Conservation (phyloP, 2,888 invertebrate genomes). For the Hydraecia micacea region DNA sequence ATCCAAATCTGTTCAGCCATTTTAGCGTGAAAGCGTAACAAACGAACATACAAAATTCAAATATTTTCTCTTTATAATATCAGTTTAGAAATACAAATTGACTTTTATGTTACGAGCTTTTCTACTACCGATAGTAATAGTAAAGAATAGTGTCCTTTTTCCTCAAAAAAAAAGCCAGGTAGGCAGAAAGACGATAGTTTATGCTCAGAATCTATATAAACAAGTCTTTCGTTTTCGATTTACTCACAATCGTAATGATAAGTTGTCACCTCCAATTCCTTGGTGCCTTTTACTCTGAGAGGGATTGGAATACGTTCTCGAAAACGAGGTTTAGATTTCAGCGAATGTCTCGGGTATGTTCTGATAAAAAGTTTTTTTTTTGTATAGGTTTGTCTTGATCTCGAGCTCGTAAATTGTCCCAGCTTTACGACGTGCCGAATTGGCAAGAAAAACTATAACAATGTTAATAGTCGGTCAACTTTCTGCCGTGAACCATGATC, state of each 20-base stretch:
- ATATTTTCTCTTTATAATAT: not conserved
- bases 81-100: not conserved
- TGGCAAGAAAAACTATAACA: constrained; percentile 60
- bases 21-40: not conserved
- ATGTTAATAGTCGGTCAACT: constrained; percentile 40
- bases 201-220: constrained; percentile 19
- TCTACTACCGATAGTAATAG: not conserved
- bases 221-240: constrained; percentile 25
- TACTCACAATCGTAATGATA: constrained; percentile 29
- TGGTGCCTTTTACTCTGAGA: constrained; percentile 19
- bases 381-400: constrained; percentile 32
- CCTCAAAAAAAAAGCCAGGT: not conserved
- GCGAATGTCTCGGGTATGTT: constrained; percentile 25
- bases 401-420: constrained; percentile 50
- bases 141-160: constrained; percentile 3
- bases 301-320: constrained; percentile 29
- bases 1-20: not conserved
- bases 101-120: not conserved
- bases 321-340: constrained; percentile 15
- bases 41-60: not conserved
- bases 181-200: constrained; percentile 11
- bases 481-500: constrained; percentile 34
- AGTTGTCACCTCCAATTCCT: constrained; percentile 44
- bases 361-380: constrained; percentile 25
- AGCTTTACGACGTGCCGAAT: constrained; percentile 62